Conservation (phyloP, 1,140 invertebrate species). For the Tachypleus tridentatus region DNA sequence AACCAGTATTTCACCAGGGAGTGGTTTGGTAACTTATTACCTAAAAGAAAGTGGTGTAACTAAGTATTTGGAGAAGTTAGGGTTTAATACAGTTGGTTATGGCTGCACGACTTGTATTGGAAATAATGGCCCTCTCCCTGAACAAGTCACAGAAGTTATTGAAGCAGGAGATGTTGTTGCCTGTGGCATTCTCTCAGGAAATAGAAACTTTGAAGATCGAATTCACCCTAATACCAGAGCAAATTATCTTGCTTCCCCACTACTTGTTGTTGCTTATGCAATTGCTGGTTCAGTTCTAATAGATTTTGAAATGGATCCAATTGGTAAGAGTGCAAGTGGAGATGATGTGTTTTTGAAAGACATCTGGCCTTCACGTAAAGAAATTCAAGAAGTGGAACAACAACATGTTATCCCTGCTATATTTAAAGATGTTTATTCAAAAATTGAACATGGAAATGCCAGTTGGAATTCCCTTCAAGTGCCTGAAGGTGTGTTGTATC, state of each 20-base stretch:
- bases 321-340: constrained; percentile 57
- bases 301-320: constrained; percentile 80
- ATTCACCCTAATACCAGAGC: constrained; percentile 92
- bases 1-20: constrained; percentile 41
- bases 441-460: constrained; percentile 61
- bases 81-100: constrained; percentile 41
- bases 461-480: constrained; percentile 74
- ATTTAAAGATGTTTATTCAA: constrained; percentile 88
- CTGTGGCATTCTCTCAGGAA: constrained; percentile 88
- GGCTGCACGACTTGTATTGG: constrained; percentile 46
- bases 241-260: constrained; percentile 91
- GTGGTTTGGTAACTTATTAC: constrained; percentile 43
- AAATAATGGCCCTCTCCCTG: constrained; percentile 61
- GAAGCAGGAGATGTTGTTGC: constrained; percentile 91
- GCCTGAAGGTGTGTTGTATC: constrained; percentile 71
- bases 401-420: constrained; percentile 89
- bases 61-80: constrained; percentile 38
- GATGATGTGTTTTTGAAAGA: constrained; percentile 69
- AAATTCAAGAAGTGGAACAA: constrained; percentile 80
- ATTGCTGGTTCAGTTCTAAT: constrained; percentile 87
- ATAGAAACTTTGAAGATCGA: constrained; percentile 93
- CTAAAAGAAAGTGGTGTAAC: constrained; percentile 39
- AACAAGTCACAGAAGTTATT: constrained; percentile 79
- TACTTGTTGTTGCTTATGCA: constrained; percentile 92
- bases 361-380: constrained; percentile 86